phyloP scores from a whole-genome alignment of 2,113 vertebrate genomes.

The Origma solitaria region DNA sequence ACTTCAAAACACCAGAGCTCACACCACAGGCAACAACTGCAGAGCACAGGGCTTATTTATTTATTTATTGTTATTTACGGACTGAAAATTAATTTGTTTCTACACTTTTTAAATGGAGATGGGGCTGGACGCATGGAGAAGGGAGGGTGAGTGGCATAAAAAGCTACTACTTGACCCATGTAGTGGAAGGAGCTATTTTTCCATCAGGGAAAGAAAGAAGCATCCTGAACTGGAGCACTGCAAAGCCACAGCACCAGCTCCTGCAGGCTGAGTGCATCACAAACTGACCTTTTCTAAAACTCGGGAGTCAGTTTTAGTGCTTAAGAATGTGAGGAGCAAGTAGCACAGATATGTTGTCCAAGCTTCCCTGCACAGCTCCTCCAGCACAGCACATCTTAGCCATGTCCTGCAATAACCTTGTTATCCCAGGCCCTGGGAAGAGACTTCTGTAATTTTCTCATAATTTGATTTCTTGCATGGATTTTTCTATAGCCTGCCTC shows the following conservation, averaged over 20 bases:
- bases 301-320: background rate
- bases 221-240: background rate
- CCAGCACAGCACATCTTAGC: background rate
- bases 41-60: background rate
- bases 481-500: background rate
- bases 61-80: conserved; percentile 43
- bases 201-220: background rate
- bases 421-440: background rate
- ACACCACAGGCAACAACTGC: background rate
- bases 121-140: background rate
- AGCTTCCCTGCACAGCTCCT: background rate
- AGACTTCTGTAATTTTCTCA: background rate
- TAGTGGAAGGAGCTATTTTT: conserved; percentile 1
- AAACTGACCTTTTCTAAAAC: background rate
- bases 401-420: background rate
- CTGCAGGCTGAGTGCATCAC: background rate
- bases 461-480: background rate
- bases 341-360: background rate
- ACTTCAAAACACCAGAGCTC: background rate
- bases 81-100: conserved; percentile 45
- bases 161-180: background rate
- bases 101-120: background rate
- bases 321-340: background rate
- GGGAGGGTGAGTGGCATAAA: background rate
- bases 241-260: background rate